Base-by-base conservation (phyloP, 2,888 invertebrate genomes). In the Oscheius sp. region DNA sequence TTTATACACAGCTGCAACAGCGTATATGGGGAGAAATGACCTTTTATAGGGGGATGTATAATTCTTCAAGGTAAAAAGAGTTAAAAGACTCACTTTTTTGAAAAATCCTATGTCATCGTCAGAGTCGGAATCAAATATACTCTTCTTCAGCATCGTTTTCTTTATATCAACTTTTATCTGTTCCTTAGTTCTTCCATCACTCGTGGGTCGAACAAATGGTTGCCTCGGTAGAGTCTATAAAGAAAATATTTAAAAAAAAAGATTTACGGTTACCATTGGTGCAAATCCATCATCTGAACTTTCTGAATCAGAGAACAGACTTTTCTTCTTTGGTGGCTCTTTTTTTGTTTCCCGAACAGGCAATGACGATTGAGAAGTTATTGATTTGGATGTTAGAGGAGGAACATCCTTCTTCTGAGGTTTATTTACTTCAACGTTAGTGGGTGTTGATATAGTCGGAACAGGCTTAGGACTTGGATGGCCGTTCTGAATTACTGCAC, bases 71-170 rank as follows among this genome's bases (percentile, higher is more conserved):
- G 9, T 14, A 36, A 36, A 41, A n/a, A 41, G 20, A 41, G 12
- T 12, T 24, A 47, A 24, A 36, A 36, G 20, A 2, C 20, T 47
- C 5, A 54, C 54, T 36, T 54, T 54, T 54, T 54, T 54, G 32
- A 54, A 33, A 24, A 33, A 54, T 5, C 24, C 24, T 5, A 33
- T 36, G n/a, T 59, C 59, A 26, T 59, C 59, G 38, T 20, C 20
- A 41, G 59, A 59, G 20, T 59, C 59, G 26, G 68, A 65, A 49
- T 71, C 71, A 47, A 71, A 71, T 22, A 71, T 24, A 2, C 62
- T 44, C n/a, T 68, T 30, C n/a, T 36, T 30, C 20, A n/a, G n/a
- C n/a, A n/a, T n/a, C n/a, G n/a, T n/a, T n/a, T n/a, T n/a, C n/a
- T n/a, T n/a, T n/a, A n/a, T n/a, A n/a, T n/a, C n/a, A n/a, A n/a